phyloP scores from a whole-genome alignment of 2,113 vertebrate genomes.

The Chamaea fasciata region DNA sequence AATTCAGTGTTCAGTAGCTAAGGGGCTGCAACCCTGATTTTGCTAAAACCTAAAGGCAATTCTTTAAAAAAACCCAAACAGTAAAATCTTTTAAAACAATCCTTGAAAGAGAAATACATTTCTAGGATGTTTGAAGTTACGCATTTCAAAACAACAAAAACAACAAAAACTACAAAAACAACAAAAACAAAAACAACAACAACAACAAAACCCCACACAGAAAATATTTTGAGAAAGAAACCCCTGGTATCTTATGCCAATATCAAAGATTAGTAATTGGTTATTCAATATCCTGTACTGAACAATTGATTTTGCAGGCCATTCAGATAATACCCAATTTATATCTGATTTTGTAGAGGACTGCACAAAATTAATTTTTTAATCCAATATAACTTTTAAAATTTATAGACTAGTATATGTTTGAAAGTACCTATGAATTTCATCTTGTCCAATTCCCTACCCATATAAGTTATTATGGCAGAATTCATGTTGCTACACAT shows the following conservation, averaged over 20 bases:
- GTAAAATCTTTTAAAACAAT: background rate
- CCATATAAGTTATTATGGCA: background rate
- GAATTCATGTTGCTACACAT: background rate
- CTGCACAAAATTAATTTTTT: background rate
- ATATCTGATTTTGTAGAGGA: background rate
- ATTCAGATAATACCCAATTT: background rate
- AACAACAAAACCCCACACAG: background rate
- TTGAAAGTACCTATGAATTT: background rate
- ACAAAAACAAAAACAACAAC: background rate
- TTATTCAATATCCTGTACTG: background rate
- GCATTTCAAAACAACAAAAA: background rate
- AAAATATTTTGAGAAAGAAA: background rate
- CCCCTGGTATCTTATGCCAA: background rate
- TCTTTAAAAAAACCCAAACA: background rate
- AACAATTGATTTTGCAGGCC: background rate
- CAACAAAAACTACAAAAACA: background rate
- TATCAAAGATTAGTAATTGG: background rate
- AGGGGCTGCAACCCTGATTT: background rate
- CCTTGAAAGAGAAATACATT: background rate
- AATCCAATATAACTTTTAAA: background rate
- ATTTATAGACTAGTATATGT: background rate
- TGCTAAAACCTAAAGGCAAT: background rate
- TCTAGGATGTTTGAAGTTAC: background rate
- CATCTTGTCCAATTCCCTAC: background rate
- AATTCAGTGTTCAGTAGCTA: background rate